Conservation (phyloP, 2,113 vertebrate species). For the Elaphurus davidianus region DNA sequence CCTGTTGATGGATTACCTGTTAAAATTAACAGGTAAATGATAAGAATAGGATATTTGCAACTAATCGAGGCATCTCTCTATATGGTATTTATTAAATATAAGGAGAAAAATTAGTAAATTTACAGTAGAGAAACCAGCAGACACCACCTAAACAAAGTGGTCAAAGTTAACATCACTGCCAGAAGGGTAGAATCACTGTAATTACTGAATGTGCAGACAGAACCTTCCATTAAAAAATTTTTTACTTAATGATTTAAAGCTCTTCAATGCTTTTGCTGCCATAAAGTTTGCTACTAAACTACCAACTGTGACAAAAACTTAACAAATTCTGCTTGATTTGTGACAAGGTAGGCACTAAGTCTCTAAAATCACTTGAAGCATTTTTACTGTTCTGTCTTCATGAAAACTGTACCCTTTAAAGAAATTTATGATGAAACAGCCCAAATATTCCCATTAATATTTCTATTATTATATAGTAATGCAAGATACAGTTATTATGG, state of each 20-base stretch:
- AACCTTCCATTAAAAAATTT: not conserved
- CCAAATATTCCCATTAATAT: not conserved
- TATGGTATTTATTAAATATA: not conserved
- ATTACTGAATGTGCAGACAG: not conserved
- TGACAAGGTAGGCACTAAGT: not conserved
- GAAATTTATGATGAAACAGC: not conserved
- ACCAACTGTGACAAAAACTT: not conserved
- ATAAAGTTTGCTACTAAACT: not conserved
- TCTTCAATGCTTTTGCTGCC: not conserved
- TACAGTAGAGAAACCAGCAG: not conserved
- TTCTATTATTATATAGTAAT: not conserved
- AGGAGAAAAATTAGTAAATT: not conserved
- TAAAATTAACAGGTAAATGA: not conserved
- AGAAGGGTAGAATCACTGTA: not conserved
- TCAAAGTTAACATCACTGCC: not conserved
- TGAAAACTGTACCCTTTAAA: not conserved
- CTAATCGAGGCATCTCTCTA: not conserved
- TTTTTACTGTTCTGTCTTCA: not conserved
- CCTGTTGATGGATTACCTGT: not conserved
- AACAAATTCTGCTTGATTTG: not conserved
- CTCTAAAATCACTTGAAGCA: not conserved
- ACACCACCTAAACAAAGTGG: not conserved
- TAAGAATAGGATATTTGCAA: not conserved
- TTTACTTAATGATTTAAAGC: conserved; percentile 1
- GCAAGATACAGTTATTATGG: not conserved